Evolutionary conservation across 2,113 vertebrate genomes (phyloP).

Genomic region (Apteryx mantelli): DNA sequence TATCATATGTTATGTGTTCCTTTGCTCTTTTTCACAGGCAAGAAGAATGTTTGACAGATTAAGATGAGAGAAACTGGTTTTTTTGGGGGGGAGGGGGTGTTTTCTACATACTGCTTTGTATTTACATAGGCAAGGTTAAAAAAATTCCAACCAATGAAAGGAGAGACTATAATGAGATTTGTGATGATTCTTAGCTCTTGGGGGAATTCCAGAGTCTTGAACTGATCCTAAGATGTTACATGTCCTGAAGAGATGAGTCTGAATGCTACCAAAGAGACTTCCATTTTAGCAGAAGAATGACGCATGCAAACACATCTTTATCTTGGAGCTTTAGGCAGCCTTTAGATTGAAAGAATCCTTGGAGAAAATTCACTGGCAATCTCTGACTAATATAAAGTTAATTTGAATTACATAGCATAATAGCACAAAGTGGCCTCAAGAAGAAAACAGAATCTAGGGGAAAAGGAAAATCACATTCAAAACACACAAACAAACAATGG

Average conservation of each 20-base stretch:
- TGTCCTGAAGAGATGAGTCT: background rate
- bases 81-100: background rate
- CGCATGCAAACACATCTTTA: background rate
- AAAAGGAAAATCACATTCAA: background rate
- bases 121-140: background rate
- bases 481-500: background rate
- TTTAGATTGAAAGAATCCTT: background rate
- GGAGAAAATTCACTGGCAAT: background rate
- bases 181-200: background rate
- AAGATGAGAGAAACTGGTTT: background rate
- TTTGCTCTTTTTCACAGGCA: background rate
- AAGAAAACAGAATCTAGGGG: background rate
- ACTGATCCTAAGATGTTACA: background rate
- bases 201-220: background rate
- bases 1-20: background rate
- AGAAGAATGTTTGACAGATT: background rate
- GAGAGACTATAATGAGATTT: background rate
- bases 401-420: background rate
- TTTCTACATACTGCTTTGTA: background rate
- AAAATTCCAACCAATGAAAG: background rate
- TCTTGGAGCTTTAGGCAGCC: background rate
- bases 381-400: background rate
- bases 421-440: background rate
- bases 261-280: background rate
- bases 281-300: background rate